Evolutionary conservation across 2,888 invertebrate genomes (phyloP), one percentile per base, ranked within the genome.

Genomic region (Cryptosula pallasiana): DNA sequence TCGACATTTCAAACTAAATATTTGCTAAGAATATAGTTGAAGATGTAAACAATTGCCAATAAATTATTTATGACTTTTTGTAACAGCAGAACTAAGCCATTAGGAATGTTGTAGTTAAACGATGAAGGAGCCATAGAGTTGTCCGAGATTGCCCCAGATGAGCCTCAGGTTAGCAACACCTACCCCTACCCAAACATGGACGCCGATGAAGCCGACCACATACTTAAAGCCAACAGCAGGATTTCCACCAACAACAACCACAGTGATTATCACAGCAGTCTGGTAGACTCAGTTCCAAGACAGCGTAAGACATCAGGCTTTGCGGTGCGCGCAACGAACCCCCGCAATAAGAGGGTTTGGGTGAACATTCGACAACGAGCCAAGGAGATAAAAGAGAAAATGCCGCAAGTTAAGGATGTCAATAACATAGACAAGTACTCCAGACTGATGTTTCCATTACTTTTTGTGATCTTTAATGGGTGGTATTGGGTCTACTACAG

Each of bases 361-460:
- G 78, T 78, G 3, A 78, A 77, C 71, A 76, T 81, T 45, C 79
- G 78, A 73, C 78, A 79, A 63, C 79, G 78, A 74, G 81, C 81
- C 16, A 80, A 80, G 76, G 78, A 77, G 69, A 77, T 81, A 55
- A 78, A 79, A 73, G 77, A 79, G 34, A 80, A 79, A 74, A 79
- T 84, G 5, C 83, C 83, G 0, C 75, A 78, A 23, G 81, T 98
- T 78, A 92, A 95, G 80, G 96, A 98, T 86, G 96, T 98, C 74
- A 98, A 98, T 85, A 91, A 96, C 77, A 97, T 98, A 81, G 98
- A 98, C 87, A 96, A 96, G 81, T 96, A 96, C 85, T 96, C 96
- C 45, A 89, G 98, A 78, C 91, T 98, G 80, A 89, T 96, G 76
- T 98, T 98, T 85, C 98, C 98, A 0, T 91, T 97, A 75, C 91